Base-by-base conservation (phyloP, 2,888 invertebrate genomes). In the Drosophila phalerata region DNA sequence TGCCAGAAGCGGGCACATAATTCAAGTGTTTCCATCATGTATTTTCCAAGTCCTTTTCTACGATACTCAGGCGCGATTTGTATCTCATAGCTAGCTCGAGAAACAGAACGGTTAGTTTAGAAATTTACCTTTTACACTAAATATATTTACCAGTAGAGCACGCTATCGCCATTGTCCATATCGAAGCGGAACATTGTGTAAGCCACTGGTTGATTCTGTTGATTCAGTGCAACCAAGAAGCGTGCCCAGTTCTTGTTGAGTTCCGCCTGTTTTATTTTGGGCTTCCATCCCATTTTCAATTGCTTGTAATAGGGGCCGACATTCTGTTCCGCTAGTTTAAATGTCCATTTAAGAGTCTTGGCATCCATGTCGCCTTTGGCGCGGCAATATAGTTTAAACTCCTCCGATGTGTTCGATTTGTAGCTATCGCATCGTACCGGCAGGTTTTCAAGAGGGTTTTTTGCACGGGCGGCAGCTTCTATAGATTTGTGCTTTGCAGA, bases 111-210 rank as follows among this genome's bases (percentile, higher is more conserved):
- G 47, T 38, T 19, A 2, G 15, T 22, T 6, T 15, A 13, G 13
- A 56, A 56, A 3, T 2, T 5, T 5, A 13, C 4, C 32, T 11
- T 13, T 11, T 30, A 0, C 1, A 6, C 52, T 11, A 6, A 0
- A 0, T 6, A 37, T 4, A 10, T 91, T 90, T 91, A 95, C 96
- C 96, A 96, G 89, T 96, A 96, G 5, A 96, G 87, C n/a, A 96
- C 96, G 86, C 94, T 93, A 43, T 93, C 90, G 0, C 94, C 95
- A 83, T 95, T 93, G 85, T 96, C 96, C 89, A 96, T 92, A 84
- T 96, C 96, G 90, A 96, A 96, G 47, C 96, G 93, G 84, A 96
- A 96, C 92, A 96, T 96, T 17, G 94, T 94, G 89, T 95, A 96
- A 0, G 95, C 97, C n/a, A 96, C 93, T 3, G 94, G 94, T 58